Evolutionary conservation across 2,113 vertebrate genomes (phyloP), one percentile per base, ranked within the genome.

Genomic region (Lycaon pictus): DNA sequence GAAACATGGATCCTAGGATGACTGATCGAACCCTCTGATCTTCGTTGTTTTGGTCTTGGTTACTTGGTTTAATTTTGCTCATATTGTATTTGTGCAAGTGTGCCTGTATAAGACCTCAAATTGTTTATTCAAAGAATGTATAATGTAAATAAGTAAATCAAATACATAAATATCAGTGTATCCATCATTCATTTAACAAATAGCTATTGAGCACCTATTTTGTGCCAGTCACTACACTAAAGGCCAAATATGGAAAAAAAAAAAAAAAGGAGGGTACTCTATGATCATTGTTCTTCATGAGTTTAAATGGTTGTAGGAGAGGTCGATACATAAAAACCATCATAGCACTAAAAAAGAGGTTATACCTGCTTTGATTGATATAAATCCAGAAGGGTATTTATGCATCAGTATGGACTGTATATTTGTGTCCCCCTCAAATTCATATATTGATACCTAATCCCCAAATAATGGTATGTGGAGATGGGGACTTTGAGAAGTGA

Each of bases 31-130:
- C n/a, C 4, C 35, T 80, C 48, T 83, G n/a, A 58, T 88, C 55
- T 93, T 65, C 11, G 16, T 32, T 16, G 20, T 37, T 16, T 43
- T 62, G 77, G 32, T 88, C 71, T 87, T 82, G 16, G 51, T 55
- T 69, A 60, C 19, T 90, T 88, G 48, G 32, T 72, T 95, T 88
- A 69, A 88, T 29, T 80, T 67, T 95, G 87, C 27, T 29, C 22
- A 9, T 60, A 35, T 55, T 72, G 1, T 37, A 32, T 76, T 88
- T 96, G 35, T 60, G 43, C 81, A n/a, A 63, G 16, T 25, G 19
- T 56, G 19, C 4, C n/a, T 84, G 22, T 81, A 3, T 56, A 63
- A 96, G 79, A 23, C 53, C 22, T 84, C 56, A 63, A 25, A 25
- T 32, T 1, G 9, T 71, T 91, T 81, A 63, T 81, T 88, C 65